A percentile compares a stretch with the other conserved stretches of the same genome.
Conservation (phyloP, 2,888 invertebrate species). For the Apamea monoglypha region DNA sequence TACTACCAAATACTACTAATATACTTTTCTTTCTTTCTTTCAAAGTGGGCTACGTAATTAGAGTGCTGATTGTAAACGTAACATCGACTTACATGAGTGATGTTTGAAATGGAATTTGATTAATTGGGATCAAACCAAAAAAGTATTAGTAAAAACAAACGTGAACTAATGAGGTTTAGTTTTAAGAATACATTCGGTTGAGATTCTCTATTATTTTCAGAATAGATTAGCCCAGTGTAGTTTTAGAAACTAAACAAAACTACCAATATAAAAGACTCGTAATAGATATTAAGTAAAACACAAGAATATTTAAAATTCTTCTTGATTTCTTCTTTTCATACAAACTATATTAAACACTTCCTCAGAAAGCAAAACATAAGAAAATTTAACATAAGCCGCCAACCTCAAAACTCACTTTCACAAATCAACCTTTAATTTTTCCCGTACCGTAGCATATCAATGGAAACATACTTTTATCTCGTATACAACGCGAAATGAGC, state of each 20-base stretch:
- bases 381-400: neutral
- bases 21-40: too few species aligned
- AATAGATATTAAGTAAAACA: neutral
- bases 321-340: neutral
- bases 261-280: neutral
- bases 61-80: too few species aligned
- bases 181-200: neutral
- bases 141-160: neutral
- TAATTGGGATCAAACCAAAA: neutral
- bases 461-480: constrained; percentile 73
- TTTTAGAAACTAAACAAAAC: neutral
- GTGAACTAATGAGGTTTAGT: neutral
- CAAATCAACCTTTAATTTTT: constrained; percentile 44
- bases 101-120: too few species aligned
- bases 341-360: neutral
- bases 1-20: too few species aligned
- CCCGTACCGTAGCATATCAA: constrained; percentile 56
- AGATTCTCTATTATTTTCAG: neutral
- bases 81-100: too few species aligned
- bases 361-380: neutral
- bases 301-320: neutral
- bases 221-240: neutral
- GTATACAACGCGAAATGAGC: constrained; percentile 78
- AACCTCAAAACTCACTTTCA: constrained; percentile 16
- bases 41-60: too few species aligned